These are phyloP conservation scores for Fringilla coelebs DNA, from an alignment of 2,797 vertebrate species.

Conservation along the genomic window DNA sequence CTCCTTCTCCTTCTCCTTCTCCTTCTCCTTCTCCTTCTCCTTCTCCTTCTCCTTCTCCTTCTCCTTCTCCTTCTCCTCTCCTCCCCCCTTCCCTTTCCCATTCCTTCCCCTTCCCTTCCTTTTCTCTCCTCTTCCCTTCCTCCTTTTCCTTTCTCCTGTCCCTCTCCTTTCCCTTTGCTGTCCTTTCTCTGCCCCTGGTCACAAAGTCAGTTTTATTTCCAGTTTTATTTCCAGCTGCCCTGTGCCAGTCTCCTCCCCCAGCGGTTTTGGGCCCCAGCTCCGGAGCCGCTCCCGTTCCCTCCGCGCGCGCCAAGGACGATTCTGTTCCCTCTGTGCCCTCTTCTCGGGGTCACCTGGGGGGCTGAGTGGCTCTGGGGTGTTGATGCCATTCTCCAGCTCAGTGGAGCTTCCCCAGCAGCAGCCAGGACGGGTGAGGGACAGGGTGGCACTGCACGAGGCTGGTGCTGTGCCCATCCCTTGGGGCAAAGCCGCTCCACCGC, in stretches of 20 bases:
- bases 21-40: fast-evolving
- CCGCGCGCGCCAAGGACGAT: not conserved
- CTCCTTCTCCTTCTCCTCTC: too few species aligned
- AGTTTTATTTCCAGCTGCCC: not conserved
- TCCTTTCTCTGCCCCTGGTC: not conserved
- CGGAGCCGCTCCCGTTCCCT: not conserved
- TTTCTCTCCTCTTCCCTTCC: too few species aligned
- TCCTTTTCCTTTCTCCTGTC: fast-evolving
- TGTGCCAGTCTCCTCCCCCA: fast-evolving
- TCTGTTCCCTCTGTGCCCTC: not conserved
- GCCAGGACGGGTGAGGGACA: not conserved
- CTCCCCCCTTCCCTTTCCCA: too few species aligned
- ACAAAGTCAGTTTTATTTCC: not conserved
- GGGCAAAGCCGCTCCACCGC: constrained; percentile 44
- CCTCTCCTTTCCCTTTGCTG: too few species aligned
- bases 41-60: fast-evolving
- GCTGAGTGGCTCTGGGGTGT: not conserved
- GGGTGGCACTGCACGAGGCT: not conserved
- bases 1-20: fast-evolving
- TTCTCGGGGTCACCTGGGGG: not conserved
- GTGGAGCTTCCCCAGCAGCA: constrained; percentile 26
- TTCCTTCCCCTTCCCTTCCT: too few species aligned
- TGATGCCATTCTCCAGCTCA: constrained; percentile 32
- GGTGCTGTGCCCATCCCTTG: not conserved
- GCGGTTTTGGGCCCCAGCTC: not conserved